phyloP scores from a whole-genome alignment of 2,113 vertebrate genomes.

The Pelvicachromis taeniatus region DNA sequence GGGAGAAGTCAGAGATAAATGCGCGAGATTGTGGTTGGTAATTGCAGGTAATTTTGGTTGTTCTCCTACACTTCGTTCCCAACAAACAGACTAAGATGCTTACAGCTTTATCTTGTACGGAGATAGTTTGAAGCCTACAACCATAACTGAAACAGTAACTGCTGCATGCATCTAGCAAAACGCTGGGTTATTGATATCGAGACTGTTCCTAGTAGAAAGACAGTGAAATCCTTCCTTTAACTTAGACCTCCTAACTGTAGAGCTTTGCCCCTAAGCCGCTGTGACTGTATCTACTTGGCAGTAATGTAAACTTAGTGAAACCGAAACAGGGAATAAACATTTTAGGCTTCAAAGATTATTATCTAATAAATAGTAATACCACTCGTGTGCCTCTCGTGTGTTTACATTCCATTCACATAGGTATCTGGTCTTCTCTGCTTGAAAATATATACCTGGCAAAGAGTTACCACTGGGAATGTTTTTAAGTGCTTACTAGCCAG shows the following conservation, averaged over 20 bases:
- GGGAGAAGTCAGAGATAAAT: conserved; percentile 32
- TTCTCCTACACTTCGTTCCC: conserved; percentile 15
- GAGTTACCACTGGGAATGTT: not conserved
- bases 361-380: not conserved
- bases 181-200: not conserved
- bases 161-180: not conserved
- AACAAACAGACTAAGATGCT: conserved; percentile 4
- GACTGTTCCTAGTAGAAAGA: not conserved
- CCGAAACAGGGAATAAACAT: not conserved
- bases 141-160: not conserved
- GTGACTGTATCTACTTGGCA: not conserved
- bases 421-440: not conserved
- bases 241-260: not conserved
- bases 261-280: not conserved
- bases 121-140: not conserved
- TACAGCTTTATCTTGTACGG: conserved; percentile 8
- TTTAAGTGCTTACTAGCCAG: not conserved
- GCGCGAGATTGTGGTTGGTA: conserved; percentile 43
- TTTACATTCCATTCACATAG: not conserved
- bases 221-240: not conserved
- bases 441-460: not conserved
- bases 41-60: conserved; percentile 61
- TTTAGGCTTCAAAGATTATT: not conserved
- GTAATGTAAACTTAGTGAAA: not conserved
- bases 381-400: accelerated